Conservation (phyloP, 2,113 vertebrate genomes). For the Ellobius talpinus region DNA sequence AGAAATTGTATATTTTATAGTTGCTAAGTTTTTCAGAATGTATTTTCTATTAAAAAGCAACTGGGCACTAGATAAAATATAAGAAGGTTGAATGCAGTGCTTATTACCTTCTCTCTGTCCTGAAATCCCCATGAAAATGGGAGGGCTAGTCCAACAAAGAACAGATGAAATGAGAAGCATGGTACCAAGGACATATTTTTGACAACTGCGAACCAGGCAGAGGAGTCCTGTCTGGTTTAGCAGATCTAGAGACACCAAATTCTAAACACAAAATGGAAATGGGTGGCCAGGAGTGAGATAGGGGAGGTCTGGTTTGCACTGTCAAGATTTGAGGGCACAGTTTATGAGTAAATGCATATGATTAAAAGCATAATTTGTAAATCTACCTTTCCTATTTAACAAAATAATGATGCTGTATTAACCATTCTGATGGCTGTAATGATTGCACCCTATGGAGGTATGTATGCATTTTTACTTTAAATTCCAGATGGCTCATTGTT, state of each 20-base stretch:
- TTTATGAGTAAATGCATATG: background rate
- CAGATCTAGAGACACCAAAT: background rate
- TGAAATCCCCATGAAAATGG: background rate
- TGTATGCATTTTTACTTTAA: background rate
- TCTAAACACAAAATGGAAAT: background rate
- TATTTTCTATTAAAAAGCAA: slow-evolving; percentile 9
- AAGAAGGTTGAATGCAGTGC: background rate
- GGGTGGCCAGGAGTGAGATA: background rate
- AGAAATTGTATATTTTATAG: slow-evolving; percentile 26
- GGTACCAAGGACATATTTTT: background rate
- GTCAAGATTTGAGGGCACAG: background rate
- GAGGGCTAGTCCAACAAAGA: background rate
- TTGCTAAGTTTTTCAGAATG: slow-evolving; percentile 45
- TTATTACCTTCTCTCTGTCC: slow-evolving; percentile 1
- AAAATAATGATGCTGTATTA: background rate
- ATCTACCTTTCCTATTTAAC: background rate
- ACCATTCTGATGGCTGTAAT: slow-evolving; percentile 31
- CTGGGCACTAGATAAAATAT: slow-evolving; percentile 12
- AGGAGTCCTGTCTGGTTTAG: background rate
- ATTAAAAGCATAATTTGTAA: slow-evolving; percentile 36
- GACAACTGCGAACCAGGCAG: background rate
- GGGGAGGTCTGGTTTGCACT: background rate
- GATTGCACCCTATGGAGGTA: background rate
- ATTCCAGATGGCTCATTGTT: slow-evolving; percentile 55
- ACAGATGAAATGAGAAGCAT: background rate